A percentile compares a stretch with the other conserved stretches of the same genome.
Evolutionary conservation across 2,888 invertebrate genomes (phyloP).

Genomic region (Cheilosia pagana): DNA sequence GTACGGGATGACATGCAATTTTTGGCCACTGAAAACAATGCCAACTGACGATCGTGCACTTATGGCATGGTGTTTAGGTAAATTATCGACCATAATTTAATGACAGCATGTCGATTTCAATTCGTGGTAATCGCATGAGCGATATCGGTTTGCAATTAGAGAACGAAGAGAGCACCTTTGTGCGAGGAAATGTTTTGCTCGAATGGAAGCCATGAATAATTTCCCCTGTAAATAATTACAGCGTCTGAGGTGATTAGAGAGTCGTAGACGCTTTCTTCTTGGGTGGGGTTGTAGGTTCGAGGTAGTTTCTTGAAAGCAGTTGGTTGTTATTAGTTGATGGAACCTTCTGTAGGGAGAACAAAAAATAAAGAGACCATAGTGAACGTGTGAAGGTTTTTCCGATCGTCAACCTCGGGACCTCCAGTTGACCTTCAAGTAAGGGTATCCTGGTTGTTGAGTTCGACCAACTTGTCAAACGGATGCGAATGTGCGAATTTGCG

Average conservation of each 20-base stretch:
- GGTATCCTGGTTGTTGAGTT: no score
- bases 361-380: no score
- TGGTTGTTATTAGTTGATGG: background rate
- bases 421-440: no score
- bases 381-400: no score
- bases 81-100: slow-evolving; percentile 60
- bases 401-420: no score
- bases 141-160: slow-evolving; percentile 60
- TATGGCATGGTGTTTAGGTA: slow-evolving; percentile 62
- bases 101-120: slow-evolving; percentile 59
- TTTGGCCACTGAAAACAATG: slow-evolving; percentile 39
- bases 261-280: background rate
- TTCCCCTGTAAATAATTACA: slow-evolving; percentile 24
- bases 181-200: background rate
- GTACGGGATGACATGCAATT: slow-evolving; percentile 66
- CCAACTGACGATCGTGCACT: background rate
- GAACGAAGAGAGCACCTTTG: slow-evolving; percentile 5
- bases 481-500: no score
- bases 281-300: background rate
- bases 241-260: slow-evolving; percentile 12
- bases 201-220: slow-evolving; percentile 21
- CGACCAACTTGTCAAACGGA: no score
- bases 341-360: no score
- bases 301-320: background rate
- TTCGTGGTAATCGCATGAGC: slow-evolving; percentile 63